These are phyloP conservation scores for Archivesica marissinica DNA, from an alignment of 1,140 invertebrate species.

Conservation along the genomic window DNA sequence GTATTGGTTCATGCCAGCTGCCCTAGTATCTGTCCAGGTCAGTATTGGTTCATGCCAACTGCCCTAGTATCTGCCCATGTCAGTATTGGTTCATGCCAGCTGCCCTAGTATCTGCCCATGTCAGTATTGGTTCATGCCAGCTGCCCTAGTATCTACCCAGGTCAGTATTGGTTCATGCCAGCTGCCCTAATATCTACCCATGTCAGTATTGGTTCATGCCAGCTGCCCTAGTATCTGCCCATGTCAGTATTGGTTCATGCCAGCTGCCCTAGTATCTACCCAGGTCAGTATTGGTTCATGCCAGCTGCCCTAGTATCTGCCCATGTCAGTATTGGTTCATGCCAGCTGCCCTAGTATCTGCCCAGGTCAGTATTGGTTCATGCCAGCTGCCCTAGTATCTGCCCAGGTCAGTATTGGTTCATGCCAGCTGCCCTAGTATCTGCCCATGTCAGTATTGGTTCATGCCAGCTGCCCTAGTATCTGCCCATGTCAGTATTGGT, in stretches of 20 bases:
- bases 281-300: conserved; percentile 4
- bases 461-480: not conserved
- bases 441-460: not conserved
- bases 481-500: not conserved
- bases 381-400: not conserved
- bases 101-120: not conserved
- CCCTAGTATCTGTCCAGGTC: not conserved
- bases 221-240: not conserved
- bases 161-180: conserved; percentile 4
- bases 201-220: conserved; percentile 7
- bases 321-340: not conserved
- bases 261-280: not conserved
- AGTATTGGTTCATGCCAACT: not conserved
- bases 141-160: not conserved
- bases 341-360: not conserved
- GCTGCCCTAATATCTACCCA: not conserved
- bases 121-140: not conserved
- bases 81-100: not conserved
- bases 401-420: not conserved
- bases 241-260: not conserved
- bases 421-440: not conserved
- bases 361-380: not conserved
- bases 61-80: not conserved
- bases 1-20: not conserved
- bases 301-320: not conserved